These are phyloP conservation scores for Cladorhizidae sp. DNA, from an alignment of 37 sponge, comb jelly and placozoan species.

Conservation along the genomic window DNA sequence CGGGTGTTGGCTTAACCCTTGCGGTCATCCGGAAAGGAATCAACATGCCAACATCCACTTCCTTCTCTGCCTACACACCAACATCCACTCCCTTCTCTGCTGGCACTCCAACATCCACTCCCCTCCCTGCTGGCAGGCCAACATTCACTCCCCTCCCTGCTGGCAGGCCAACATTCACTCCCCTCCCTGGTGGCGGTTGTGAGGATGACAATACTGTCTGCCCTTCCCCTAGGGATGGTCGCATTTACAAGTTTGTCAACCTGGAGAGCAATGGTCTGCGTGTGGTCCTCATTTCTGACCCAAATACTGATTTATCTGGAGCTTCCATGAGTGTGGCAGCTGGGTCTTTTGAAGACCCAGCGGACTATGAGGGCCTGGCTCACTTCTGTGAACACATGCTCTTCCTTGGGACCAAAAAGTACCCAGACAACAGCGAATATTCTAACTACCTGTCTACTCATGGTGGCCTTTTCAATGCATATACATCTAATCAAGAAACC, in stretches of 20 bases:
- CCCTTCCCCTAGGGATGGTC: constrained; percentile 29
- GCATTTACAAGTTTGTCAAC: constrained; percentile 41
- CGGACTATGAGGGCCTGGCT: constrained; percentile 75
- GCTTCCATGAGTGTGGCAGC: constrained; percentile 84
- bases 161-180: no score
- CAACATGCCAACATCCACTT: no score
- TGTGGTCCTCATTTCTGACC: constrained; percentile 85
- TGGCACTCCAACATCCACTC: no score
- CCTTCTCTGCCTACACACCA: no score
- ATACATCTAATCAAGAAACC: constrained; percentile 85
- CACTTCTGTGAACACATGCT: constrained; percentile 99
- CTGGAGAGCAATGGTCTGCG: constrained; percentile 64
- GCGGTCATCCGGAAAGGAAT: not conserved
- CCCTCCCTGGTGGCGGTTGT: not conserved
- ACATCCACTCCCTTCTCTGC: no score
- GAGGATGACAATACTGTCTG: not conserved
- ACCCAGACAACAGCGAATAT: constrained; percentile 65
- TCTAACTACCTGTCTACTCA: constrained; percentile 76
- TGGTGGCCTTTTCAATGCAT: constrained; percentile 91
- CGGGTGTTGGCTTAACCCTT: constrained; percentile 6
- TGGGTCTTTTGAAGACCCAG: constrained; percentile 84
- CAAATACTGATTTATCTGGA: constrained; percentile 59
- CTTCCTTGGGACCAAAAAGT: constrained; percentile 93
- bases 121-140: no score
- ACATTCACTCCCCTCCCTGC: no score